Base-by-base conservation (phyloP, 2,888 invertebrate genomes). In the Sesia apiformis region DNA sequence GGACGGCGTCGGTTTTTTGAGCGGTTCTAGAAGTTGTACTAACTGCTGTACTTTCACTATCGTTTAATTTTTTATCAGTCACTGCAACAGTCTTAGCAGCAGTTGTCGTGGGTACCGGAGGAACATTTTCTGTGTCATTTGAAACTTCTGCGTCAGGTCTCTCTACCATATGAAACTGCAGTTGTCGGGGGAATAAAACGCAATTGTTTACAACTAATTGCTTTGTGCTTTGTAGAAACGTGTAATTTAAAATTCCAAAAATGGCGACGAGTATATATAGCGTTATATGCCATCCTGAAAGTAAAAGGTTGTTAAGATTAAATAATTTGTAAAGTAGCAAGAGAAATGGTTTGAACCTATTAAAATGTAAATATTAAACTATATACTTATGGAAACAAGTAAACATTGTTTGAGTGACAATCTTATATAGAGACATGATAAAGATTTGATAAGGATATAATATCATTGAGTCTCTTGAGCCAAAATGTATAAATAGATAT, bases 261-360 rank as follows among this genome's bases (percentile, higher is more conserved):
- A 81, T 59, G 52, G 78, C 85, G 3, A 85, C 84, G 4, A 75
- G 61, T 2, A 74, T 61, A 65, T 70, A 89, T 1, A 88, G 58
- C 54, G 81, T 65, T 53, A 86, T 63, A 62, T 89, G 88, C 70
- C 84, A 88, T 69, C 67, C 88, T 89, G 79, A 42, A 82, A 83
- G 39, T 52, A 60, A 57, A 56, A 23, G 23, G 23, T 23, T 23
- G 23, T 23, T 23, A 23, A 1, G 23, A 23, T 23, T 23, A 23
- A 23, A 23, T 23, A 23, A 23, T 23, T 23, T 23, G 23, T 23
- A 23, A 23, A 23, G 23, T 23, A 23, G 23, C 23, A 23, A 23
- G 23, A 23, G 23, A 23, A 23, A 23, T 23, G 23, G 23, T 23
- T 23, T 23, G 23, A 23, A 23, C 23, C 23, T 2, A 23, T 23